A percentile compares a stretch with the other conserved stretches of the same genome.
Conservation (phyloP, 2,888 invertebrate genomes). For the Eutolmus rufibarbis region DNA sequence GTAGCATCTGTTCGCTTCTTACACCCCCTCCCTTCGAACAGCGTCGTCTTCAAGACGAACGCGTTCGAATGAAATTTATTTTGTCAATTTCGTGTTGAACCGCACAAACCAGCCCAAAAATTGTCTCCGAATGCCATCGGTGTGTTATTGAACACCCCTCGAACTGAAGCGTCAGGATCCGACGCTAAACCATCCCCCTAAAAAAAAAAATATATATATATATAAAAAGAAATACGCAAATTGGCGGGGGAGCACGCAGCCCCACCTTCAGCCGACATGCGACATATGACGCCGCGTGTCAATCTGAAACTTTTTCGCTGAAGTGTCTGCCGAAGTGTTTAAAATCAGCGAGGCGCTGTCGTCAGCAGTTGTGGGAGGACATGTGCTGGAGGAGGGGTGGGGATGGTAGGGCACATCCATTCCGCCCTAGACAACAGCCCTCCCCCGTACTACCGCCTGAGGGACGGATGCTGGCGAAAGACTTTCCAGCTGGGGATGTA, state of each 20-base stretch:
- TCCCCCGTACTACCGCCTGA: background rate
- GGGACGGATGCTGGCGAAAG: background rate
- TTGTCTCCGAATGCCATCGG: background rate
- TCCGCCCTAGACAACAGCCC: background rate
- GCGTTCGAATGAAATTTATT: constrained; percentile 11
- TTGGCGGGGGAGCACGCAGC: background rate
- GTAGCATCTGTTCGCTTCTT: background rate
- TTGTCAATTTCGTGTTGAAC: constrained; percentile 15
- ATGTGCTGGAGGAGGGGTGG: background rate
- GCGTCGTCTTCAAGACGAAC: background rate
- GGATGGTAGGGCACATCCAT: background rate
- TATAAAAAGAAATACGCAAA: background rate
- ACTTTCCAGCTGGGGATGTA: background rate
- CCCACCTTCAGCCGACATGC: background rate
- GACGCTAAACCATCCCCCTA: background rate
- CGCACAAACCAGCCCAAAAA: background rate
- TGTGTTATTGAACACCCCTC: constrained; percentile 12
- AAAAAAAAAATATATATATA: background rate
- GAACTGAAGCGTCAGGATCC: background rate
- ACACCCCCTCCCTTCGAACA: background rate
- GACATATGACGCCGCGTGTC: constrained; percentile 30
- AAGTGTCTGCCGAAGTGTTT: constrained; percentile 21
- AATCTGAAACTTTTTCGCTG: constrained; percentile 2
- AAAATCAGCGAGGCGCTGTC: background rate
- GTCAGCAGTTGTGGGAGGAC: background rate